Evolutionary conservation across 1,140 invertebrate genomes (phyloP).

Genomic region (Pantala flavescens): DNA sequence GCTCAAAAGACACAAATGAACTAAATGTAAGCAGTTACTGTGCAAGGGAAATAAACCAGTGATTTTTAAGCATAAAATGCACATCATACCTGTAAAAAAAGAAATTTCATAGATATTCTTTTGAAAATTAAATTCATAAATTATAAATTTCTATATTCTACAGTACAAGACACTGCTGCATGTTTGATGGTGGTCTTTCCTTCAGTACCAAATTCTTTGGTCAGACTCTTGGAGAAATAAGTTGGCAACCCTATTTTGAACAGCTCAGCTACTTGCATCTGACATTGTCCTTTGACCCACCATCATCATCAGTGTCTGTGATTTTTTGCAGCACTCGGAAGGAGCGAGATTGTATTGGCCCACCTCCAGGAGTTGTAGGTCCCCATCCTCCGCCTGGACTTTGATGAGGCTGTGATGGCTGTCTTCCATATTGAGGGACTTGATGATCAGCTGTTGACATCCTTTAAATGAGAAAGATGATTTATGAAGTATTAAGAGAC

Average conservation of each 20-base stretch:
- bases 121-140: too few species aligned
- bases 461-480: background rate
- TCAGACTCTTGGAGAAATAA: background rate
- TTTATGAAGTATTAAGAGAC: too few species aligned
- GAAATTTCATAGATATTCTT: too few species aligned
- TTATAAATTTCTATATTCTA: too few species aligned
- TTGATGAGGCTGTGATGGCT: background rate
- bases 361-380: conserved; percentile 29
- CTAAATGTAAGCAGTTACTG: too few species aligned
- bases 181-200: too few species aligned
- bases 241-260: background rate
- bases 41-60: too few species aligned
- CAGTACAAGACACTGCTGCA: too few species aligned
- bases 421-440: background rate
- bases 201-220: too few species aligned
- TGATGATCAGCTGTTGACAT: background rate
- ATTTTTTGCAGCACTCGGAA: conserved; percentile 70
- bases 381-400: conserved; percentile 24
- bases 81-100: too few species aligned
- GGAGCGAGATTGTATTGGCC: conserved; percentile 58
- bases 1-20: too few species aligned
- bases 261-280: background rate
- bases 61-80: too few species aligned
- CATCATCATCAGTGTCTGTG: conserved; percentile 50
- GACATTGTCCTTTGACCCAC: conserved; percentile 30